These are phyloP conservation scores for Tursiops truncatus DNA, from an alignment of 2,113 vertebrate species.

Conservation along the genomic window DNA sequence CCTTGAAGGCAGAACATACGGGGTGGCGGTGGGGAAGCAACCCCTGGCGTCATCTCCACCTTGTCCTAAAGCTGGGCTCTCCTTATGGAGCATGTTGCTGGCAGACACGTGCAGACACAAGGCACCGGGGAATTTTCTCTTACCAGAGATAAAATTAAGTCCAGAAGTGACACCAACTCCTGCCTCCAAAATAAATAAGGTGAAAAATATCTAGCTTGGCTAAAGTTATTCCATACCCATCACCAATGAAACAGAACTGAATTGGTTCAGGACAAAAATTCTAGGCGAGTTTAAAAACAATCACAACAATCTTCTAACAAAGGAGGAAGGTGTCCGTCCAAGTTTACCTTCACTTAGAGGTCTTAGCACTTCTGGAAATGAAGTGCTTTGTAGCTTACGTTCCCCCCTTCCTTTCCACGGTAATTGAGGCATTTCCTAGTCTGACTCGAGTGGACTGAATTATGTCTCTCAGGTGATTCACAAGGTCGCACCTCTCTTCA, in stretches of 20 bases:
- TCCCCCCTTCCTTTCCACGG: neutral
- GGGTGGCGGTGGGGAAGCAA: neutral
- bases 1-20: neutral
- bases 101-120: neutral
- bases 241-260: neutral
- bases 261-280: neutral
- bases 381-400: neutral
- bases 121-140: neutral
- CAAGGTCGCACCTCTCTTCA: neutral
- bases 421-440: conserved; percentile 1
- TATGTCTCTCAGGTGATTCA: neutral
- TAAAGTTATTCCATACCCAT: neutral
- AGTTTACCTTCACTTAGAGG: neutral
- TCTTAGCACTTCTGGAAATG: neutral
- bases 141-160: neutral
- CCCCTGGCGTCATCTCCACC: neutral
- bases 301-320: neutral
- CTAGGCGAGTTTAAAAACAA: neutral
- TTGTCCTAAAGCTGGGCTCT: neutral
- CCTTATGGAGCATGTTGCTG: neutral
- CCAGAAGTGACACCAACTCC: neutral
- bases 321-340: neutral
- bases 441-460: neutral
- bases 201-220: neutral
- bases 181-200: neutral